Evolutionary conservation across 2,888 invertebrate species (phyloP), one percentile per base, ranked within the genome.

Genomic region (Nymphalis polychloros): DNA sequence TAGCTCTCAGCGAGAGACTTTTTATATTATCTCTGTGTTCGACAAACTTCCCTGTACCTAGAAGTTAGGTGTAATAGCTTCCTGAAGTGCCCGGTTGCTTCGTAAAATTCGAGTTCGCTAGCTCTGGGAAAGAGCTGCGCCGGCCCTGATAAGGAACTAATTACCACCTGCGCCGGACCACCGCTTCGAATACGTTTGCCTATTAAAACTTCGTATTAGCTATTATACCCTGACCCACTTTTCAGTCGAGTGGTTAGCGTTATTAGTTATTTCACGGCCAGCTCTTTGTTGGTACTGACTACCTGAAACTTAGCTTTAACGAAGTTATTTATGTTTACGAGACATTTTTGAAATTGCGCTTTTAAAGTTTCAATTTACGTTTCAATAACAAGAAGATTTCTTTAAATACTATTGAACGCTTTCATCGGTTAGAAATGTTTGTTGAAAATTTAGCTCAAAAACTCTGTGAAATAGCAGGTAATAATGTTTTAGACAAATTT

Each of bases 201-300:
- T 68, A 70, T 72, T 72, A 70, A 71, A 72, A 72, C 71, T 72
- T 72, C 68, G 65, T 64, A 68, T 68, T 63, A 72, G 63, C 71
- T 69, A 59, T 66, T 65, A 55, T 31, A 57, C 63, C 47, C 59
- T 68, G 63, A 61, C 68, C 68, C 13, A 69, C 49, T 71, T 66
- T 31, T n/a, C 55, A 55, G 31, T 17, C 31, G 55, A 8, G n/a
- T 35, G 55, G 55, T 55, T 55, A 55, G 31, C 55, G 55, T 55
- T 55, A 55, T 55, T 31, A 55, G 55, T 31, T 55, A 55, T 31
- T 55, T 35, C 55, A 31, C 55, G 55, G 31, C 31, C 55, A 55
- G 13, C n/a, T 55, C 31, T 55, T 55, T 31, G 16, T 23, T 52
- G 27, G 8, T 55, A 55, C 55, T 17, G 55, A 31, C 31, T 31